These are phyloP conservation scores for Rhinogobio ventralis DNA, from an alignment of 2,797 vertebrate species.

Conservation along the genomic window DNA sequence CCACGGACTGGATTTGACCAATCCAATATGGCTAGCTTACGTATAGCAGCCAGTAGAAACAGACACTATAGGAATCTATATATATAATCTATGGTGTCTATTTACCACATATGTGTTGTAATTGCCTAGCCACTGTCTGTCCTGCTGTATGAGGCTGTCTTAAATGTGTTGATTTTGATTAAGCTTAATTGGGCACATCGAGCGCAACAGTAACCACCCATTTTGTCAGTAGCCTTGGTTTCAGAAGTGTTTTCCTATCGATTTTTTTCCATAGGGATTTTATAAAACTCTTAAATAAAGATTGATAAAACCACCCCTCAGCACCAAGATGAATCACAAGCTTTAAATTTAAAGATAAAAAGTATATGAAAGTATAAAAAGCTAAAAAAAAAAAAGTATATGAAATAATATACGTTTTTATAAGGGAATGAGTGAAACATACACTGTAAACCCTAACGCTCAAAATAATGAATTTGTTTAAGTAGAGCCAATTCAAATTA, in stretches of 20 bases:
- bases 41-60: background rate
- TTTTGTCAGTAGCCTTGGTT: conserved; percentile 19
- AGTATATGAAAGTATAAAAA: background rate
- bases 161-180: conserved; percentile 18
- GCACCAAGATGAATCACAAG: background rate
- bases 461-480: too few relatives aligned
- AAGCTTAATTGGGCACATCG: background rate
- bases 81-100: background rate
- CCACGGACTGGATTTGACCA: background rate
- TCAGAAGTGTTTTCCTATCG: conserved; percentile 13
- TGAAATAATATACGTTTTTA: background rate
- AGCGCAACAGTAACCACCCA: background rate
- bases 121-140: background rate
- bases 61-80: background rate
- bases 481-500: too few relatives aligned
- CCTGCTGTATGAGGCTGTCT: background rate
- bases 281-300: background rate
- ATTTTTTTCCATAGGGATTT: conserved; percentile 17
- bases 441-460: too few relatives aligned
- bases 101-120: background rate
- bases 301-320: conserved; percentile 4
- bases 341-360: background rate
- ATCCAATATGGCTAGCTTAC: background rate
- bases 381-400: background rate
- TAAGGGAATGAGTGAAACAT: too few relatives aligned